phyloP scores from a whole-genome alignment of 2,797 vertebrate genomes.

The Rhinogobio ventralis region DNA sequence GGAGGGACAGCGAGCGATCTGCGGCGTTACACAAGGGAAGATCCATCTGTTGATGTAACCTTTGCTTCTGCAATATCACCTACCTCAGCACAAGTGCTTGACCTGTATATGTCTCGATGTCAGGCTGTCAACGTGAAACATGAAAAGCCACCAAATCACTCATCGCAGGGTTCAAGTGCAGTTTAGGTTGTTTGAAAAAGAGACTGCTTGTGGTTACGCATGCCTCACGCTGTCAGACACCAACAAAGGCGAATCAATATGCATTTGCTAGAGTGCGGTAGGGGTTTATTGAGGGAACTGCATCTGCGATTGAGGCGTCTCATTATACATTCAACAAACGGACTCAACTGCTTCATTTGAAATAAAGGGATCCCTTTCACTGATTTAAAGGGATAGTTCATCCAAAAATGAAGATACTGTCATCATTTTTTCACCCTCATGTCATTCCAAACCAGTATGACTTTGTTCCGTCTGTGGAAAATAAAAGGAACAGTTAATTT shows the following conservation, averaged over 20 bases:
- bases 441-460: neutral
- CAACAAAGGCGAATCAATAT: constrained; percentile 65
- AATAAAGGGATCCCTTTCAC: neutral
- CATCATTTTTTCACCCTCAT: neutral
- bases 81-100: constrained; percentile 10
- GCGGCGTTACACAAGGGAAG: neutral
- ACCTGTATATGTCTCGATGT: constrained; percentile 9
- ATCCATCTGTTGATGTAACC: constrained; percentile 72
- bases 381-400: neutral
- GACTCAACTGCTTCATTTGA: neutral
- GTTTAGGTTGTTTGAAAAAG: constrained; percentile 55
- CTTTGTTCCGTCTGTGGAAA: neutral
- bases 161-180: constrained; percentile 61
- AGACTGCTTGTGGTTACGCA: constrained; percentile 53
- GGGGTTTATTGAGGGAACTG: constrained; percentile 11
- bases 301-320: constrained; percentile 7
- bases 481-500: neutral
- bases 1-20: constrained; percentile 20
- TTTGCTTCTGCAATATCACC: constrained; percentile 40
- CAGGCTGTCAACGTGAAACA: neutral
- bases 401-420: neutral
- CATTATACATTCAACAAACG: constrained; percentile 4
- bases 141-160: constrained; percentile 57
- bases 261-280: constrained; percentile 54
- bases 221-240: constrained; percentile 57